A percentile compares a stretch with the other conserved stretches of the same genome.
Conservation (phyloP, 1,140 invertebrate species). For the Drosophila bipectinata region DNA sequence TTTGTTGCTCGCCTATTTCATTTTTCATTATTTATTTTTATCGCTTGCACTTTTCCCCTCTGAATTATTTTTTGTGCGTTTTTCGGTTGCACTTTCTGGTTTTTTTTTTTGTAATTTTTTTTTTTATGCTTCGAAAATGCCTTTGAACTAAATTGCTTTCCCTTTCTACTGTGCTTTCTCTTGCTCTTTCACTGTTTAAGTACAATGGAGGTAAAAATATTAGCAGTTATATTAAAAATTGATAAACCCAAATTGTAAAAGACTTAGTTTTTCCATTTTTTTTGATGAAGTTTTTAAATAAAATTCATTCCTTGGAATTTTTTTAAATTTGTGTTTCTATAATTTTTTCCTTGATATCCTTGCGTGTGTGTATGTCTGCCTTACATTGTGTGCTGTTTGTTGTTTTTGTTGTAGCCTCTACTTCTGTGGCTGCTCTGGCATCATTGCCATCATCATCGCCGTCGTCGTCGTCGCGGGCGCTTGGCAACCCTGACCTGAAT, state of each 20-base stretch:
- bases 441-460: constrained; percentile 41
- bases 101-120: constrained; percentile 19
- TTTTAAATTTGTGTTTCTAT: background rate
- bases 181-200: constrained; percentile 6
- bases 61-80: constrained; percentile 22
- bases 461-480: constrained; percentile 53
- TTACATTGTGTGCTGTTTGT: constrained; percentile 43
- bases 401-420: constrained; percentile 17
- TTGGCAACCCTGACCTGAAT: constrained; percentile 72
- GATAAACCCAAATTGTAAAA: too few relatives aligned
- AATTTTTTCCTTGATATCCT: background rate
- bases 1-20: constrained; percentile 26
- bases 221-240: background rate
- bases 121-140: constrained; percentile 59
- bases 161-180: constrained; percentile 17
- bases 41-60: constrained; percentile 14
- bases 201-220: background rate
- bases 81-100: constrained; percentile 23
- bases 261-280: too few relatives aligned
- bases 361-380: constrained; percentile 45
- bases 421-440: constrained; percentile 34
- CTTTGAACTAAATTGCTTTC: constrained; percentile 66
- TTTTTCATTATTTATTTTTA: constrained; percentile 19
- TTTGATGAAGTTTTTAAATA: too few relatives aligned
- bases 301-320: background rate